These are phyloP conservation scores for Halichondria panicea DNA, from an alignment of 37 sponge, comb jelly and placozoan genomes.

Conservation along the genomic window DNA sequence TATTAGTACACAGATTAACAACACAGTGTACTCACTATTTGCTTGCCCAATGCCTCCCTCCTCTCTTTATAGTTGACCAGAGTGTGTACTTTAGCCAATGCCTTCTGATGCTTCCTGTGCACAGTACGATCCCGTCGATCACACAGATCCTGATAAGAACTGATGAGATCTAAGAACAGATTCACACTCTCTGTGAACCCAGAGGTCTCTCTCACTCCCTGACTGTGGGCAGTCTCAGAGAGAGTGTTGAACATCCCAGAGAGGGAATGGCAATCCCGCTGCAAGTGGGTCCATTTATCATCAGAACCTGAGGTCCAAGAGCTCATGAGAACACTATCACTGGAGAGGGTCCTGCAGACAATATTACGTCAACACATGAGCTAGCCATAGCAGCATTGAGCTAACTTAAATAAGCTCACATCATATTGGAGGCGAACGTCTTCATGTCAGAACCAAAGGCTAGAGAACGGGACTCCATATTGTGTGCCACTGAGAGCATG, in stretches of 20 bases:
- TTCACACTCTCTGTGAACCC: constrained; percentile 56
- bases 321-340: constrained; percentile 18
- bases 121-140: constrained; percentile 79
- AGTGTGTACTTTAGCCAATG: constrained; percentile 62
- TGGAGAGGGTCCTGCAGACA: constrained; percentile 38
- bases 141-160: constrained; percentile 74
- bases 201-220: constrained; percentile 18
- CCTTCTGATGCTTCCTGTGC: constrained; percentile 77
- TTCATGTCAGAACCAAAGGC: constrained; percentile 38
- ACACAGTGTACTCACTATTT: constrained; percentile 8
- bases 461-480: constrained; percentile 49
- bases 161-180: constrained; percentile 60
- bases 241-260: constrained; percentile 22
- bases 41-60: constrained; percentile 42
- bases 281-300: constrained; percentile 47
- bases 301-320: constrained; percentile 64
- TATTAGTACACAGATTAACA: background rate
- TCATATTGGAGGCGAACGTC: constrained; percentile 5
- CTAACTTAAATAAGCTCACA: constrained; percentile 1
- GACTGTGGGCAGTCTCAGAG: constrained; percentile 24
- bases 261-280: constrained; percentile 32
- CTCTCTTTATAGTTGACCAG: constrained; percentile 50
- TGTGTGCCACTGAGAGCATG: constrained; percentile 51
- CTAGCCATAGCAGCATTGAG: no score
- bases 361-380: no score